Evolutionary conservation across 2,113 vertebrate genomes (phyloP).

Genomic region (Egretta garzetta): DNA sequence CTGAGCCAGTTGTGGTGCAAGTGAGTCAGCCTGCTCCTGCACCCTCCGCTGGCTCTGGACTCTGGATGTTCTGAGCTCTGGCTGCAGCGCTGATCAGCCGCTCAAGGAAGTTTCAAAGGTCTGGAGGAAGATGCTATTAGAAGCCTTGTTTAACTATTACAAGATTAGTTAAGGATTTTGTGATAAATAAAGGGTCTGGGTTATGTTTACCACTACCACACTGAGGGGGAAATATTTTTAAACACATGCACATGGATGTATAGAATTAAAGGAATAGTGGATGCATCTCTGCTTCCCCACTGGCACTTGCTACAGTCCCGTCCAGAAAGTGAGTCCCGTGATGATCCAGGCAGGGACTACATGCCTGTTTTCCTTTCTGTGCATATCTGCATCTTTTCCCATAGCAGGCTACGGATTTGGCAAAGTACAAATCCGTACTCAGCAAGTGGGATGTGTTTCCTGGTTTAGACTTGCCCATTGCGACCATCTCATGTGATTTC

Average conservation of each 20-base stretch:
- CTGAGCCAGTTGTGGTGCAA: accelerated
- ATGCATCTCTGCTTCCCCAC: neutral
- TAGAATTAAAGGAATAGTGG: neutral
- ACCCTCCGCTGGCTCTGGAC: neutral
- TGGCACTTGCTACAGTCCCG: neutral
- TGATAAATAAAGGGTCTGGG: neutral
- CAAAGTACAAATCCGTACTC: neutral
- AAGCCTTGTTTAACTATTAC: neutral
- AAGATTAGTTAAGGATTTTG: neutral
- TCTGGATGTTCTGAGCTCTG: neutral
- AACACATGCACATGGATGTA: neutral
- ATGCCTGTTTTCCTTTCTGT: neutral
- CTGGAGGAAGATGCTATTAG: neutral
- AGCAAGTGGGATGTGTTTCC: neutral
- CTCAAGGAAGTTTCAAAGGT: slow-evolving; percentile 29
- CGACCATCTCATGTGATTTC: neutral
- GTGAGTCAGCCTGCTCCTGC: neutral
- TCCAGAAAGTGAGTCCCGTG: neutral
- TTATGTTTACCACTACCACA: neutral
- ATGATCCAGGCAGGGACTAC: neutral
- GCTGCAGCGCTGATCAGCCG: neutral
- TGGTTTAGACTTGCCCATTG: neutral
- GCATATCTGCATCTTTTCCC: neutral
- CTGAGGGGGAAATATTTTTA: neutral
- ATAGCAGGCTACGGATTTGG: neutral